Base-by-base conservation (phyloP, 2,888 invertebrate genomes). In the Drosophila parthenogenetica region DNA sequence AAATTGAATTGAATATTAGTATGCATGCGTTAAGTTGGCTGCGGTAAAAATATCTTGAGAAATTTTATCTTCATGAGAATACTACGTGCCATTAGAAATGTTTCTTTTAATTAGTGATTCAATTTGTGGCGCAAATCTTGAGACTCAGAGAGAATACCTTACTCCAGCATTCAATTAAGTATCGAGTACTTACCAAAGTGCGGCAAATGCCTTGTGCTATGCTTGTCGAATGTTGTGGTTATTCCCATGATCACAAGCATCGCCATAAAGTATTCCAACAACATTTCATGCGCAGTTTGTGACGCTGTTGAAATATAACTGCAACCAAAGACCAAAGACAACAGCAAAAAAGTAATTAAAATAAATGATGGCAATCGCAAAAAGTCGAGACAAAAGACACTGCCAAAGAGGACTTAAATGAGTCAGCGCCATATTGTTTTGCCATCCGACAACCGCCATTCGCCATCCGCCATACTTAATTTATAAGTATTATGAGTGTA, bases 281-380 rank as follows among this genome's bases (percentile, higher is more conserved):
- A 92, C 92, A 92, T 92, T 91, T 91, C 92, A 91, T 91, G 90
- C 89, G 89, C 90, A 90, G 89, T 90, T 90, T 85, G 77, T 89
- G 77, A 83, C 65, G 87, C 87, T 76, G 75, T 86, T 80, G 67
- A 86, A 80, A 88, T 82, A 83, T 85, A 89, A 89, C 89, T 83
- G 83, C 78, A 84, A 81, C 81, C 82, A 66, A 69, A 68, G 65
- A 71, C 53, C 29, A 29, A 29, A 29, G 64, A 50, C 72, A 68
- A 65, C 58, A 58, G 64, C 66, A 75, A 74, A 84, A 29, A 87
- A 79, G 77, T 89, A 81, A 87, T 87, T 85, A 89, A 87, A 87
- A 89, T 87, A 84, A 89, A 85, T 87, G 87, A 89, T 79, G 81
- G 81, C 84, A 89, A 84, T 84, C 85, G 87, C 69, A 71, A 62